phyloP scores from a whole-genome alignment of 2,797 vertebrate genomes.

The Microchirus variegatus region DNA sequence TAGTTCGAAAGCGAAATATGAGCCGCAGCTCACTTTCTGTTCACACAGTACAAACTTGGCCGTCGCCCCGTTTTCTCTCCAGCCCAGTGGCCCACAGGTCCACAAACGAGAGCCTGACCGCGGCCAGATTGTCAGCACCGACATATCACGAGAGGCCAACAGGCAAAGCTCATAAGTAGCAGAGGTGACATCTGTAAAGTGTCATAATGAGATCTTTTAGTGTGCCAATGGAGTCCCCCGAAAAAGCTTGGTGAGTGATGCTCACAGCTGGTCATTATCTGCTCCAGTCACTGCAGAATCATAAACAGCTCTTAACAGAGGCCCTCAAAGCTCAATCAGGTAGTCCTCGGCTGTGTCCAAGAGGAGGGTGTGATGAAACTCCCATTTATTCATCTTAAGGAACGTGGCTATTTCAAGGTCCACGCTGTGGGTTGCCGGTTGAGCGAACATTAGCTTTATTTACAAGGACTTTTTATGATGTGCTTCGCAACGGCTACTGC shows the following conservation, averaged over 20 bases:
- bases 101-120: conserved; percentile 27
- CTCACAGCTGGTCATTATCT: conserved; percentile 77
- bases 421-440: conserved; percentile 20
- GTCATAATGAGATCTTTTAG: conserved; percentile 72
- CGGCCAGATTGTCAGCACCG: conserved; percentile 40
- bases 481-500: conserved; percentile 47
- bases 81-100: conserved; percentile 31
- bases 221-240: conserved; percentile 63
- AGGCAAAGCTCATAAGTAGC: conserved; percentile 56
- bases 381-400: conserved; percentile 52
- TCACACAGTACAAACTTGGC: conserved; percentile 21
- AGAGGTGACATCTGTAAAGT: conserved; percentile 77
- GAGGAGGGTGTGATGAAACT: conserved; percentile 39
- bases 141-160: conserved; percentile 41
- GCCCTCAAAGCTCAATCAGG: conserved; percentile 34
- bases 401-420: conserved; percentile 51
- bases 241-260: conserved; percentile 58
- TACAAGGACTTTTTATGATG: conserved; percentile 75
- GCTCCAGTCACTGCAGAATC: conserved; percentile 66
- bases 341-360: conserved; percentile 17
- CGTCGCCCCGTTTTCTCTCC: conserved; percentile 15
- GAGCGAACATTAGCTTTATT: conserved; percentile 68
- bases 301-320: conserved; percentile 60
- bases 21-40: conserved; percentile 17
- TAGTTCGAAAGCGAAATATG: conserved; percentile 10